phyloP scores from a whole-genome alignment of 2,888 invertebrate species.

The Andrena marginata region DNA sequence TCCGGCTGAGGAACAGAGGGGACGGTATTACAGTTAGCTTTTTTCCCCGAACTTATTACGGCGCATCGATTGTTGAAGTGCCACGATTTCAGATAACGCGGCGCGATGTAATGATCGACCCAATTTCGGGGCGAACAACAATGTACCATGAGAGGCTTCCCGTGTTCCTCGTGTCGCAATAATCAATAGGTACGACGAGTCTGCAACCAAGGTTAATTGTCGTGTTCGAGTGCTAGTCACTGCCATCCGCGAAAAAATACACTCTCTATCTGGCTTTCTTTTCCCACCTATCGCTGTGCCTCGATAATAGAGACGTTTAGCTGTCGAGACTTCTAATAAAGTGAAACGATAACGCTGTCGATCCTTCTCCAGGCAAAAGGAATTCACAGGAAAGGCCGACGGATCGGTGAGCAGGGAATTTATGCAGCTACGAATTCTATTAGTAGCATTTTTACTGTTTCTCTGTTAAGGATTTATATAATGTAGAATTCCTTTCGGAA shows the following conservation, averaged over 20 bases:
- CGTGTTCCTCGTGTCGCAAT: slow-evolving; percentile 39
- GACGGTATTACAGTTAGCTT: slow-evolving; percentile 13
- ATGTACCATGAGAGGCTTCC: slow-evolving; percentile 44
- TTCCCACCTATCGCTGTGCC: background rate
- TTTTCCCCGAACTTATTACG: slow-evolving; percentile 11
- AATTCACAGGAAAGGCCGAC: background rate
- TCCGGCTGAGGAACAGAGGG: background rate
- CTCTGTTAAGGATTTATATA: no score
- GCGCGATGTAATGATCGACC: slow-evolving; percentile 47
- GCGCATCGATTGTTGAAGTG: slow-evolving; percentile 26
- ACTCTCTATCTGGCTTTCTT: background rate
- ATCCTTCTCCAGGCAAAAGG: background rate
- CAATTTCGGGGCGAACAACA: slow-evolving; percentile 44
- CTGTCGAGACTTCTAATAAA: background rate
- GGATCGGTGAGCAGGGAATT: background rate
- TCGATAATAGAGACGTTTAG: background rate
- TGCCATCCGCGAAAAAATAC: slow-evolving; percentile 32
- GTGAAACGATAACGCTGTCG: background rate
- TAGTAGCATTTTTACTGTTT: background rate
- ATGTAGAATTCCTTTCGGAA: no score
- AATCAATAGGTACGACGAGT: slow-evolving; percentile 47
- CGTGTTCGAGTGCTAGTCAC: slow-evolving; percentile 22
- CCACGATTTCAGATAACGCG: slow-evolving; percentile 37
- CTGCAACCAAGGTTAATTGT: slow-evolving; percentile 60
- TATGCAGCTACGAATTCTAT: background rate